A percentile compares a stretch with the other conserved stretches of the same genome.
These are phyloP conservation scores for Spatulosminthurus flaviceps DNA, from an alignment of 2,888 invertebrate genomes.

Conservation along the genomic window DNA sequence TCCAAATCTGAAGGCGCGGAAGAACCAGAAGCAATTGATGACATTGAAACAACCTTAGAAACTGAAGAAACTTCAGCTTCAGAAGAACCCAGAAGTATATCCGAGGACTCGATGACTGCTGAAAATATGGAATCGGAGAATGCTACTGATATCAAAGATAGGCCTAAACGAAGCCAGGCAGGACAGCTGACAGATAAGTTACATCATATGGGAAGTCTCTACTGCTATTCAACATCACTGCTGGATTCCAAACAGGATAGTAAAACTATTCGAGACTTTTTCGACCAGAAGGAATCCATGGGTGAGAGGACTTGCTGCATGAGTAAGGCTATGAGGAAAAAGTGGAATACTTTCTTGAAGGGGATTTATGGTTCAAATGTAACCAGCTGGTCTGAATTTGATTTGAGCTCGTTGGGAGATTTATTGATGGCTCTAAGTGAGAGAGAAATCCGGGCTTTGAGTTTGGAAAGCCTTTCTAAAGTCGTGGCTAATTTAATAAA, in stretches of 20 bases:
- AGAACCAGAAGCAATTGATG: constrained; percentile 55
- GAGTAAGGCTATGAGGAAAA: constrained; percentile 40
- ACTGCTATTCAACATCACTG: constrained; percentile 57
- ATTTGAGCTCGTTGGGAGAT: constrained; percentile 58
- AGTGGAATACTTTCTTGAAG: constrained; percentile 56
- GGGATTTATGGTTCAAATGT: constrained; percentile 58
- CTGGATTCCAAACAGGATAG: constrained; percentile 45
- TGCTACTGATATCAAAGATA: background rate
- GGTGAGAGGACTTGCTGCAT: constrained; percentile 62
- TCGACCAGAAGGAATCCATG: constrained; percentile 53
- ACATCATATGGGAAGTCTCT: constrained; percentile 55
- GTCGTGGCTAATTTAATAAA: constrained; percentile 56
- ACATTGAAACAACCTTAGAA: too few species aligned
- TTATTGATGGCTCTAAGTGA: constrained; percentile 56
- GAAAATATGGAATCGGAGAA: too few species aligned
- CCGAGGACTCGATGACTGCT: too few species aligned
- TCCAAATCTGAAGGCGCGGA: constrained; percentile 41
- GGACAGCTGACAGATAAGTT: constrained; percentile 9
- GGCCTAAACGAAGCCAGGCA: background rate
- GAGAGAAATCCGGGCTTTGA: constrained; percentile 53
- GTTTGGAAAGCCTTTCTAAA: constrained; percentile 53
- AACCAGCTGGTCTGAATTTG: constrained; percentile 56
- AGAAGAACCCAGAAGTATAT: too few species aligned
- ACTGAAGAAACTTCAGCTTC: constrained; percentile 17
- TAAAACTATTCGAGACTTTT: constrained; percentile 51